Evolutionary conservation across 1,140 invertebrate genomes (phyloP), one percentile per base, ranked within the genome.

Genomic region (Diabrotica undecimpunctata): DNA sequence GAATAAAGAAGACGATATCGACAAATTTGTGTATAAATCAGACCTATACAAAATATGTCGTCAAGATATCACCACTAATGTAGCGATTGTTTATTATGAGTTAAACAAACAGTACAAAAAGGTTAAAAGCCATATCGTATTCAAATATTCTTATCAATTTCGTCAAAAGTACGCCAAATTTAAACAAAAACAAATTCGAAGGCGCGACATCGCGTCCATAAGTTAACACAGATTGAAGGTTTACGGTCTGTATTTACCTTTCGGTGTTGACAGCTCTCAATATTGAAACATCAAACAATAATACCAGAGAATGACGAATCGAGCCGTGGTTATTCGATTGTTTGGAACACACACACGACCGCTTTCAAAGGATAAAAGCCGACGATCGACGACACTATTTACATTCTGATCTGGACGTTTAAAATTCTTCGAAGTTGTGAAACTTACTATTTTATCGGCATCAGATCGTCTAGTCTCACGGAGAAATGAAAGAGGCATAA

Each of bases 331-430:
- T 37, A 37, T 57, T 38, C 55, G 55, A 57, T 57, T 57, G 55
- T 57, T 57, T 37, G 38, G 55, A 57, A 57, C 36, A 57, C 55
- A 57, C 37, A 37, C n/a, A n/a, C 25, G 55, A n/a, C n/a, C 41
- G 41, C 8, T 46, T 46, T 46, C 41, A 57, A 37, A 57, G 55
- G 55, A 37, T 36, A n/a, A 57, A 57, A 38, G 55, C 35, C 35
- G 35, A 57, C 37, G 55, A 46, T 37, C 55, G 54, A 55, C 54
- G 12, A 55, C 54, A 55, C n/a, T 55, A 35, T 55, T 55, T 55
- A 55, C 54, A 55, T 55, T 55, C 54, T 55, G 54, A 55, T 55
- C 54, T 55, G 55, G 55, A 57, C 55, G 55, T 57, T 57, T 57
- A 57, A 57, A 57, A 57, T 57, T 57, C 55, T 57, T 38, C 25